These are phyloP conservation scores for Anthopleura sola DNA, from an alignment of 64 coral and sea anemone genomes.

Conservation along the genomic window DNA sequence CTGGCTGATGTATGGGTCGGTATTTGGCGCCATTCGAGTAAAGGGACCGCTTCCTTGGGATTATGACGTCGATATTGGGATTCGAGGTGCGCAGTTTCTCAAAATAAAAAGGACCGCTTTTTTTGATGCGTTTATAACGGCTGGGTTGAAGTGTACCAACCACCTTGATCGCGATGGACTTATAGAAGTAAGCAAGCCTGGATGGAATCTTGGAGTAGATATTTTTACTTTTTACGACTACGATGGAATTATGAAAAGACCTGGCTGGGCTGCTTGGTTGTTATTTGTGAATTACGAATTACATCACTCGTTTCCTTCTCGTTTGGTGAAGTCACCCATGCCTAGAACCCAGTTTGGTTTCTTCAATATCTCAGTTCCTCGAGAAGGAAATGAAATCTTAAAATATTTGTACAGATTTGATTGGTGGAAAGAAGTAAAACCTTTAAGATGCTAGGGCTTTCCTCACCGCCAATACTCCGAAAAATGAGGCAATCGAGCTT, in stretches of 20 bases:
- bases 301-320: constrained; percentile 69
- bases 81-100: constrained; percentile 25
- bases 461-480: no score
- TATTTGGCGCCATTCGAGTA: constrained; percentile 34
- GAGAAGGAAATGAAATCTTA: constrained; percentile 62
- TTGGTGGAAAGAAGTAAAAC: constrained; percentile 62
- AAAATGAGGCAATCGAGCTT: no score
- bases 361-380: constrained; percentile 61
- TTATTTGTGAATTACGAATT: constrained; percentile 39
- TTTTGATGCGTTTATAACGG: constrained; percentile 1
- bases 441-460: background rate
- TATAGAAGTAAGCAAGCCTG: constrained; percentile 5
- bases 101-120: constrained; percentile 19
- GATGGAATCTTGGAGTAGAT: constrained; percentile 44
- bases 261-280: constrained; percentile 53
- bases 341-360: constrained; percentile 69
- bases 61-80: constrained; percentile 57
- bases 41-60: constrained; percentile 54
- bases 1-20: constrained; percentile 64
- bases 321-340: constrained; percentile 44
- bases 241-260: constrained; percentile 58
- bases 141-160: constrained; percentile 20
- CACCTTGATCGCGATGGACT: constrained; percentile 17
- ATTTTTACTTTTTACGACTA: constrained; percentile 65
- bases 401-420: constrained; percentile 72